These are phyloP conservation scores for Sebastes baramenuke DNA, from an alignment of 2,797 vertebrate species.

Conservation along the genomic window DNA sequence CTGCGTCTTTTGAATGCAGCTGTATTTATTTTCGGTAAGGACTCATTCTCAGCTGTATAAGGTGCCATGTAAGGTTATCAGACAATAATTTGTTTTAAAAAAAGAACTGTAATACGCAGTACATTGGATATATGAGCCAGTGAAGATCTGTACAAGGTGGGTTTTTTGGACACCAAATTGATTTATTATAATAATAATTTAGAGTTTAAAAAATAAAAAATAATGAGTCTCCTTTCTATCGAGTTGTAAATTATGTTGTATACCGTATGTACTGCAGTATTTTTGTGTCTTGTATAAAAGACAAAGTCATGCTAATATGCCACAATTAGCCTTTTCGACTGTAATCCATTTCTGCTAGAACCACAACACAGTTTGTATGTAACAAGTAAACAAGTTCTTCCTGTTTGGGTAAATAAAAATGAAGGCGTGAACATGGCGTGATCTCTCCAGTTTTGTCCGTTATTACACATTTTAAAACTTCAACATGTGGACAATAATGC, in stretches of 20 bases:
- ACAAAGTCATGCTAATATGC: not conserved
- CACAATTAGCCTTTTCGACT: not conserved
- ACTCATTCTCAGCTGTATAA: not conserved
- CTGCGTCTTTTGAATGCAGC: slow-evolving; percentile 28
- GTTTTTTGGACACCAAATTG: not conserved
- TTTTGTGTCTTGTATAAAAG: not conserved
- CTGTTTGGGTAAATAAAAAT: slow-evolving; percentile 53
- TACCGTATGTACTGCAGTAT: not conserved
- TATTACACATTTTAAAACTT: slow-evolving; percentile 2
- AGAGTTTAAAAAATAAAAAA: not conserved
- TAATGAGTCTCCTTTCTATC: not conserved
- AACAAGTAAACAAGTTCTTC: slow-evolving; percentile 14
- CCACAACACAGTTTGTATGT: slow-evolving; percentile 16
- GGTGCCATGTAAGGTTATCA: slow-evolving; percentile 2
- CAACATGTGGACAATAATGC: not conserved
- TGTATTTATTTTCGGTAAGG: slow-evolving; percentile 39
- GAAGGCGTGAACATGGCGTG: not conserved
- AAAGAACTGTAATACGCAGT: not conserved
- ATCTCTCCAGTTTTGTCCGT: not conserved
- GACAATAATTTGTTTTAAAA: not conserved
- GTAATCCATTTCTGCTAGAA: slow-evolving; percentile 20
- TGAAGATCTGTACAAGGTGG: not conserved
- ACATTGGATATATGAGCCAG: not conserved
- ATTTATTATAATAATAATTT: not conserved
- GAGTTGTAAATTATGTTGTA: slow-evolving; percentile 5